Evolutionary conservation across 2,888 invertebrate species (phyloP), one percentile per base, ranked within the genome.

Genomic region (Gerris lacustris): DNA sequence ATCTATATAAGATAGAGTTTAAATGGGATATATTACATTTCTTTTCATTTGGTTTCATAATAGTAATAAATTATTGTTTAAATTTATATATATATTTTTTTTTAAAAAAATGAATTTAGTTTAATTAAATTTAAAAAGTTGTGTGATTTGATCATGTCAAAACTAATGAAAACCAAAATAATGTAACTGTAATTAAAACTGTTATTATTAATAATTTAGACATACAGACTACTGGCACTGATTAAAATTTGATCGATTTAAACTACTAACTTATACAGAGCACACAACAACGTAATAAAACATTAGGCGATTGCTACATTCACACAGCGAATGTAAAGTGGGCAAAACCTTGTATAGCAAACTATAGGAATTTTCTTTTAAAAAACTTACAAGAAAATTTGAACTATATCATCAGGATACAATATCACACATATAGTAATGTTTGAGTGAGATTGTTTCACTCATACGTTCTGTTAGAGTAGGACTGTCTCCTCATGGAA

Each of bases 191-290:
- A 31, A 31, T 31, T 31, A 31, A 31, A 31, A 31, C 31, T 31
- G n/a, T n/a, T n/a, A n/a, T n/a, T 31, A 31, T 31, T 31, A 31
- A 31, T 31, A 31, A 31, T 31, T 31, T 31, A 31, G 31, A 31
- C 4, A 55, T 11, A 55, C 15, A 15, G 15, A 55, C 55, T 55
- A 55, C 55, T 55, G 55, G 5, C 55, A 55, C 55, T 11, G 55
- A 55, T 31, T 31, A 31, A 55, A 55, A 55, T 55, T 9, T 55
- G 55, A 55, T 31, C 31, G 15, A 55, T 11, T 55, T 55, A 55
- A 55, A 55, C 55, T 55, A 55, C 55, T 55, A 55, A 55, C 55
- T 55, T 55, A 55, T 55, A 55, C 55, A 55, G 55, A 55, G 55
- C 55, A 55, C 55, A 55, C 55, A 55, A 15, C 9, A 11, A 11